Conservation (phyloP, 2,888 invertebrate species). For the Auanema freiburgensis region DNA sequence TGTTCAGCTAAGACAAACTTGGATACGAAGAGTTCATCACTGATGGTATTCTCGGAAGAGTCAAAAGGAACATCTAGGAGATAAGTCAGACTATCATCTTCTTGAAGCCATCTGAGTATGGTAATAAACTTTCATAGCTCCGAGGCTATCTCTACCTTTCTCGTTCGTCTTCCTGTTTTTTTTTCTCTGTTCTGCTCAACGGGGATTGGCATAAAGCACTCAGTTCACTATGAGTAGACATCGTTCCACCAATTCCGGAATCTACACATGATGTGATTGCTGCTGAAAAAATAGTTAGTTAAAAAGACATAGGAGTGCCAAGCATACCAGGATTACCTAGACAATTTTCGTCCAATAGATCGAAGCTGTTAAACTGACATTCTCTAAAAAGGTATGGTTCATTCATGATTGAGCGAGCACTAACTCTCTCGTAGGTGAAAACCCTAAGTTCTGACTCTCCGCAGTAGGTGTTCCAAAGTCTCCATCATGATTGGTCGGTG, state of each 20-base stretch:
- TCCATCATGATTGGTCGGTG: too few relatives aligned
- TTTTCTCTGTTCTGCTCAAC: constrained; percentile 3
- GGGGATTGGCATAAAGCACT: constrained; percentile 39
- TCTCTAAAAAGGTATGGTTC: too few relatives aligned
- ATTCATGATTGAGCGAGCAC: too few relatives aligned
- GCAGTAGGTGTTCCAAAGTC: too few relatives aligned
- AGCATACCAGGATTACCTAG: too few relatives aligned
- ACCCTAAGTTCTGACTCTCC: too few relatives aligned
- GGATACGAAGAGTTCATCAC: constrained; percentile 56
- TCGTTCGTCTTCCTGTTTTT: background rate
- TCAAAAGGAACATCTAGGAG: constrained; percentile 30
- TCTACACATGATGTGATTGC: constrained; percentile 45
- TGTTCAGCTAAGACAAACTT: constrained; percentile 59
- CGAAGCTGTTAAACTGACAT: too few relatives aligned
- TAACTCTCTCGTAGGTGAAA: too few relatives aligned
- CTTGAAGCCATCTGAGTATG: background rate
- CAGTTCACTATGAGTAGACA: constrained; percentile 56
- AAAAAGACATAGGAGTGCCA: constrained; percentile 18
- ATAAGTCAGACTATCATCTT: constrained; percentile 13
- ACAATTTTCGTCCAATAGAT: too few relatives aligned
- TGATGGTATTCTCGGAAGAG: constrained; percentile 36
- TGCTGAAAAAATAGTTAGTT: constrained; percentile 9
- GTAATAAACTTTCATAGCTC: too few relatives aligned
- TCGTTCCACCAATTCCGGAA: constrained; percentile 54
- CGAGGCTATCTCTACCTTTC: constrained; percentile 3